These are phyloP conservation scores for Adrianichthys oophorus DNA, from an alignment of 2,797 vertebrate species.

Conservation along the genomic window DNA sequence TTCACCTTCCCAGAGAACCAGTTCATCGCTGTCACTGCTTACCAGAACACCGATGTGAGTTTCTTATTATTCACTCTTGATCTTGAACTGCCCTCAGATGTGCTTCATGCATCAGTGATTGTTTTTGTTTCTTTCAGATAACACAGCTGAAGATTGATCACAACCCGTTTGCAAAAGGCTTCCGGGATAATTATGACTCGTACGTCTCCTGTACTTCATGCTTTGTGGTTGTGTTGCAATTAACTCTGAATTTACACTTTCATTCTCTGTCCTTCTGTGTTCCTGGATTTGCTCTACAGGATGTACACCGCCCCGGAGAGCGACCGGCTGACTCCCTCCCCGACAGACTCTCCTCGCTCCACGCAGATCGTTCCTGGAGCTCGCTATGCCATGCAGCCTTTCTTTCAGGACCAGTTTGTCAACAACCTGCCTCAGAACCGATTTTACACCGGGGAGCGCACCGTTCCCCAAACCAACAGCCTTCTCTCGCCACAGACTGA, in stretches of 20 bases:
- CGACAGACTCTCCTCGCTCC: conserved; percentile 96
- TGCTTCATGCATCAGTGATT: conserved; percentile 12
- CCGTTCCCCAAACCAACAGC: conserved; percentile 94
- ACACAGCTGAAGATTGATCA: conserved; percentile 99
- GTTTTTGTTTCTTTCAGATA: conserved; percentile 80
- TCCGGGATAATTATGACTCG: conserved; percentile 99
- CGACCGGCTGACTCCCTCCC: conserved; percentile 97
- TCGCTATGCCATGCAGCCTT: conserved; percentile 93
- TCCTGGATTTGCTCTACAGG: conserved; percentile 67
- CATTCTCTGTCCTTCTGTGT: not conserved
- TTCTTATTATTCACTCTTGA: conserved; percentile 3
- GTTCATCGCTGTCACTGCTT: conserved; percentile 97
- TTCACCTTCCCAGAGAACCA: conserved; percentile 97
- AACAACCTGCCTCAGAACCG: conserved; percentile 96
- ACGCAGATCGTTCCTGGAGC: conserved; percentile 97
- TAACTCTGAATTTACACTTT: no score
- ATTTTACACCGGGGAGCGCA: conserved; percentile 91
- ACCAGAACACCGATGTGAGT: conserved; percentile 98
- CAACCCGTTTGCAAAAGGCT: conserved; percentile 98
- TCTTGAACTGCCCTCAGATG: not conserved
- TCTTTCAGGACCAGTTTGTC: conserved; percentile 99
- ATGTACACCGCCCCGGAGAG: conserved; percentile 99
- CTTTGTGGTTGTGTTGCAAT: not conserved
- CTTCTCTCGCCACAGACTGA: conserved; percentile 93
- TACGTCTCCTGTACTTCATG: conserved; percentile 74